Evolutionary conservation across 2,888 invertebrate species (phyloP).

Genomic region (Drosophila seclusa): DNA sequence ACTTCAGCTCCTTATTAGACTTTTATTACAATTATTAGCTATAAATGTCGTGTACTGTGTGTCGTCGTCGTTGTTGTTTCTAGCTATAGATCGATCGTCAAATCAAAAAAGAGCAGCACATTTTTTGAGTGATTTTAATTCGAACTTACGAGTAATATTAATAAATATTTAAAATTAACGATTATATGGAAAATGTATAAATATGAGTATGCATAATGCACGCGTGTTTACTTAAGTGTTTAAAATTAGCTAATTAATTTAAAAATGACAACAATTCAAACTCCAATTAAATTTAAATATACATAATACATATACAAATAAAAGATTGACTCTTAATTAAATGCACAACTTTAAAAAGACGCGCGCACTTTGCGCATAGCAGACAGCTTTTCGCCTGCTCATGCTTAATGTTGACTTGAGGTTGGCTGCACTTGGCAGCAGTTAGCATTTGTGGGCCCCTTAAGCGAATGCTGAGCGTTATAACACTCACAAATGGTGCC

Average conservation of each 20-base stretch:
- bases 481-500: constrained; percentile 20
- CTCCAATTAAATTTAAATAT: constrained; percentile 77
- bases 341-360: not conserved
- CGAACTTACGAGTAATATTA: constrained; percentile 58
- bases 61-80: constrained; percentile 58
- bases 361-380: not conserved
- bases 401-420: not conserved
- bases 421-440: constrained; percentile 5
- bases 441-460: not conserved
- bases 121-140: constrained; percentile 76
- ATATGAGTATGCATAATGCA: constrained; percentile 59
- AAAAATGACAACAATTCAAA: constrained; percentile 67
- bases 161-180: constrained; percentile 37
- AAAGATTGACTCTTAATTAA: constrained; percentile 8
- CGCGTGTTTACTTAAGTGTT: constrained; percentile 72
- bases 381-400: not conserved
- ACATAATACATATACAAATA: constrained; percentile 70
- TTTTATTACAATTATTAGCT: constrained; percentile 75
- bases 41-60: constrained; percentile 64
- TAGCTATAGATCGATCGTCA: constrained; percentile 46
- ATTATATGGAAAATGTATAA: constrained; percentile 46
- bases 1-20: constrained; percentile 64
- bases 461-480: constrained; percentile 8
- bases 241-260: constrained; percentile 70
- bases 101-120: constrained; percentile 65